Evolutionary conservation across 1,140 invertebrate genomes (phyloP), one percentile per base, ranked within the genome.

Genomic region (Scylla paramamosain): DNA sequence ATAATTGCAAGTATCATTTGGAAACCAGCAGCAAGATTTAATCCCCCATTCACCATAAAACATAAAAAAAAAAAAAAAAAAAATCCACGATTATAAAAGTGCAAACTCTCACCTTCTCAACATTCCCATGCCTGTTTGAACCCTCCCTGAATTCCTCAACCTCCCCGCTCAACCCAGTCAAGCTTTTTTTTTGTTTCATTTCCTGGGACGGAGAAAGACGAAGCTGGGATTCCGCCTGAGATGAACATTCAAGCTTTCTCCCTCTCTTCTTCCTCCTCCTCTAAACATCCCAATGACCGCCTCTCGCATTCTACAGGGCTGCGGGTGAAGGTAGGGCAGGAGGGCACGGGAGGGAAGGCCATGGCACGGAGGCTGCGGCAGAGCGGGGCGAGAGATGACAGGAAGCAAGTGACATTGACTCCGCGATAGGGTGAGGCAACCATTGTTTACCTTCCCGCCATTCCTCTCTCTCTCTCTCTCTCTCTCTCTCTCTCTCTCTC

Each of bases 251-350:
- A n/a, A 25, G 14, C 86, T 88, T 28, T 88, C 86, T 88, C 86
- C n/a, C 31, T 88, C 86, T 32, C 86, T 20, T 88, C 86, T 20
- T 88, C 86, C 67, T 77, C 67, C 67, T 77, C 67, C 67, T 12
- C 67, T 20, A 59, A 20, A 59, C 52, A 59, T 59, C 16, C 52
- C 52, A 59, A 20, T 77, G 67, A 77, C 67, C 67, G 67, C 67
- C n/a, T 77, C 67, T 77, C 67, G 20, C n/a, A 7, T 7, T n/a
- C 20, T 77, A n/a, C n/a, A 25, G 67, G 6, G 67, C 12, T n/a
- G 67, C n/a, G 67, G 67, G 67, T n/a, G 67, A 77, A 77, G 67
- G n/a, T 77, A 77, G 67, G 67, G 67, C 67, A 77, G 67, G 67
- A 77, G 67, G n/a, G 67, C 20, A 77, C 4, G 67, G 67, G 1